Percentiles rank a stretch among this genome's conserved stretches.
These are phyloP conservation scores for Trichonephila clavata DNA, from an alignment of 1,140 invertebrate species.

Conservation along the genomic window DNA sequence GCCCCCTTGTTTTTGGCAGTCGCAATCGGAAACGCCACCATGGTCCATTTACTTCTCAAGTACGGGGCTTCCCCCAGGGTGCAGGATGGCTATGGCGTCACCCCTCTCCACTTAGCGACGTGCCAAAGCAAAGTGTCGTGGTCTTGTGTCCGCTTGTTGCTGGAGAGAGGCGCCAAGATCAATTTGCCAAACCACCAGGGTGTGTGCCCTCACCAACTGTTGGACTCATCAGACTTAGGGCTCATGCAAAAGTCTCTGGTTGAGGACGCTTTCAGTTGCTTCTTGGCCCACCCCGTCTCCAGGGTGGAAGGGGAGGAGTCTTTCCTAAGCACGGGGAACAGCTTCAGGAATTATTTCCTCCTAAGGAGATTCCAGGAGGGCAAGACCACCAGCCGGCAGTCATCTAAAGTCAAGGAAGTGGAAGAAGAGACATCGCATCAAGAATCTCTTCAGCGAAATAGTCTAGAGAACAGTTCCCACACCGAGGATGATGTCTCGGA, in stretches of 20 bases:
- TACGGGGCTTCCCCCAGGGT: slow-evolving; percentile 83
- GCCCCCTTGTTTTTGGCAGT: slow-evolving; percentile 84
- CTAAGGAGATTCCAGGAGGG: slow-evolving; percentile 43
- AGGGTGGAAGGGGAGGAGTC: slow-evolving; percentile 55
- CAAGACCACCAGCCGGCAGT: slow-evolving; percentile 20
- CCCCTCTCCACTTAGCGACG: slow-evolving; percentile 84
- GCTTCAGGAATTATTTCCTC: slow-evolving; percentile 61
- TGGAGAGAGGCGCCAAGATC: slow-evolving; percentile 81
- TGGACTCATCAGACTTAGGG: slow-evolving; percentile 80
- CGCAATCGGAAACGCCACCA: slow-evolving; percentile 82
- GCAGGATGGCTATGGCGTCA: slow-evolving; percentile 83
- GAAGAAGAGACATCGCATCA: slow-evolving; percentile 46
- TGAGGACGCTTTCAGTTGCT: slow-evolving; percentile 77
- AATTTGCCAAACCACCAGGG: slow-evolving; percentile 81
- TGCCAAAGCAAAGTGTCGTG: slow-evolving; percentile 82
- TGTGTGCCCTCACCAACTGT: slow-evolving; percentile 80
- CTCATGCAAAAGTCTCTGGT: slow-evolving; percentile 82
- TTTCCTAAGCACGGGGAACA: slow-evolving; percentile 56
- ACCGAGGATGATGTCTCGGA: slow-evolving; percentile 54
- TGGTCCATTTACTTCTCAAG: slow-evolving; percentile 83
- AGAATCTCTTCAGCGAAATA: not conserved
- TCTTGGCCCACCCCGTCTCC: slow-evolving; percentile 59
- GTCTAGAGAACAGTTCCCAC: slow-evolving; percentile 47
- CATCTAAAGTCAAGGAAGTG: slow-evolving; percentile 40
- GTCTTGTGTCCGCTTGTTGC: slow-evolving; percentile 83